Conservation (phyloP, 2,113 vertebrate species). For the Archocentrus centrarchus region DNA sequence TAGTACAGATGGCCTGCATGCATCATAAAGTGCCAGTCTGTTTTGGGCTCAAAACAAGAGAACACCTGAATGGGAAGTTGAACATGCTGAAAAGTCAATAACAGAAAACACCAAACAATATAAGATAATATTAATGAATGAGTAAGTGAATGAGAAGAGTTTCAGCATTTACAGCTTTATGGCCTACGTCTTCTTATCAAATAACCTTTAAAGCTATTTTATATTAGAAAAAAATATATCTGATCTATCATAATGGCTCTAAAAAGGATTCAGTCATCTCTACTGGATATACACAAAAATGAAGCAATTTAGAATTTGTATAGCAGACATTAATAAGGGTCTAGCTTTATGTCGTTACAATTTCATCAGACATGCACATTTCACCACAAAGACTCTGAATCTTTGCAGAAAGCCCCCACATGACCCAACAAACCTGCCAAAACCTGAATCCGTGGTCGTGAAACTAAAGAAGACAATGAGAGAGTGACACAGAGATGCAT, state of each 20-base stretch:
- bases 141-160: background rate
- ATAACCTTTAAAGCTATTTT: background rate
- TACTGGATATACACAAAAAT: background rate
- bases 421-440: conserved; percentile 63
- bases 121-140: background rate
- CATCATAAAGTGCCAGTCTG: conserved; percentile 22
- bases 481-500: conserved; percentile 56
- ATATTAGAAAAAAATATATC: background rate
- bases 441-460: conserved; percentile 65
- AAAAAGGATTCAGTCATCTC: background rate
- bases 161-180: background rate
- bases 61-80: conserved; percentile 10
- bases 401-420: conserved; percentile 44
- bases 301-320: background rate
- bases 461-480: conserved; percentile 70
- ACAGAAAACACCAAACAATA: conserved; percentile 17
- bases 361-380: conserved; percentile 44
- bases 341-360: background rate
- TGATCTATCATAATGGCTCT: background rate
- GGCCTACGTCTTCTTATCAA: background rate
- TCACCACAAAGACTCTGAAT: conserved; percentile 24
- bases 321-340: background rate
- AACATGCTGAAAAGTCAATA: background rate
- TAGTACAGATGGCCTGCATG: conserved; percentile 16
- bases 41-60: conserved; percentile 37